These are phyloP conservation scores for Engraulis encrasicolus DNA, from an alignment of 2,113 vertebrate genomes.

Conservation along the genomic window DNA sequence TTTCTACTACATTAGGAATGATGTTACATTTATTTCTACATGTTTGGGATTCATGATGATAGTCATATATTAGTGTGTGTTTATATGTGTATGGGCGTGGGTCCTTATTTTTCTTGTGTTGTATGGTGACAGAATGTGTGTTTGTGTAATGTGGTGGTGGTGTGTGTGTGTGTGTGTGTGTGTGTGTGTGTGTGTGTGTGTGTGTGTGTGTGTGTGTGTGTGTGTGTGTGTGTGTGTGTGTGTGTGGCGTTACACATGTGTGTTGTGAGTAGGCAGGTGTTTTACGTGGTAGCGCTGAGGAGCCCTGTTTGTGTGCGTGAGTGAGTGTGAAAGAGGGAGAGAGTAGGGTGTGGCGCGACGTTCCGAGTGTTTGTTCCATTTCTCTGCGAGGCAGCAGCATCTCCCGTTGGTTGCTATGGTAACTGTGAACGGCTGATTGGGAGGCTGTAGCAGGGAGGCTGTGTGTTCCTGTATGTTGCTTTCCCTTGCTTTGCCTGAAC, in stretches of 20 bases:
- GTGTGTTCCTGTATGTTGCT: conserved; percentile 58
- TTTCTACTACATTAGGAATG: neutral
- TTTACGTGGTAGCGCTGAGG: neutral
- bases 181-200: neutral
- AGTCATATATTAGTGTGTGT: neutral
- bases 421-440: conserved; percentile 66
- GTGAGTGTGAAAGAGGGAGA: neutral
- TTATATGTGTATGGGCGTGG: neutral
- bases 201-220: neutral
- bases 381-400: conserved; percentile 27
- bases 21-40: neutral
- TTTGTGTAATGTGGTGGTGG: no score
- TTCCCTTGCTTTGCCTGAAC: neutral
- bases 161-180: no score
- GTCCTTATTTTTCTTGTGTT: neutral
- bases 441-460: conserved; percentile 66
- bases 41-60: neutral
- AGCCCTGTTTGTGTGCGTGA: neutral
- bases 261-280: neutral
- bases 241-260: neutral
- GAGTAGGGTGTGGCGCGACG: neutral
- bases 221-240: neutral
- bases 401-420: conserved; percentile 70
- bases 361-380: conserved; percentile 14
- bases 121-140: no score